These are phyloP conservation scores for Heterodera schachtii DNA, from an alignment of 1,140 invertebrate genomes.

Conservation along the genomic window DNA sequence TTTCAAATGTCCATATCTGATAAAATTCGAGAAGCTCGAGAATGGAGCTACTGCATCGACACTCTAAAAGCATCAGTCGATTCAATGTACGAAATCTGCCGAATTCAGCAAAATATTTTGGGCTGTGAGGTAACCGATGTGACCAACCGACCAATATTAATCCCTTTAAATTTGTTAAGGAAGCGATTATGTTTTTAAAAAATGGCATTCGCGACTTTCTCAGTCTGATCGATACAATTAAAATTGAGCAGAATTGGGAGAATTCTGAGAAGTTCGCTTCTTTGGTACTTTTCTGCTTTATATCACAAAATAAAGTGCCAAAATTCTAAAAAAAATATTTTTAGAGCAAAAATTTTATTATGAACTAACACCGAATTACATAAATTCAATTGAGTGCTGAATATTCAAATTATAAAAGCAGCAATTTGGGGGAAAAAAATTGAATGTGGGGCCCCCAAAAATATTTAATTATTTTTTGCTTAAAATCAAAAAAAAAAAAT, in stretches of 20 bases:
- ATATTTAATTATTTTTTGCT: too few relatives aligned
- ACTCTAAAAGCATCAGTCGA: constrained; percentile 36
- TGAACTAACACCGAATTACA: too few relatives aligned
- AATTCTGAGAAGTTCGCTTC: constrained; percentile 47
- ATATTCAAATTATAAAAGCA: too few relatives aligned
- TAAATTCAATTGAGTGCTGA: too few relatives aligned
- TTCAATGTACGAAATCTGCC: constrained; percentile 48
- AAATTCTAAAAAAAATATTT: constrained; percentile 2
- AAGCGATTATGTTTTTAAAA: constrained; percentile 46
- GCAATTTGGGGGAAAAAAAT: too few relatives aligned
- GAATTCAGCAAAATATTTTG: constrained; percentile 22
- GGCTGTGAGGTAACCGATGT: constrained; percentile 37
- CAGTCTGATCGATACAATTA: constrained; percentile 42
- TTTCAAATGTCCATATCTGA: background rate
- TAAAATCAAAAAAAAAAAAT: too few relatives aligned
- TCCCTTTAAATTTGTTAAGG: constrained; percentile 18
- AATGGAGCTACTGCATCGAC: constrained; percentile 38
- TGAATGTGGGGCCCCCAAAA: too few relatives aligned
- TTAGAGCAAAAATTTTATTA: background rate
- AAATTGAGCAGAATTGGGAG: constrained; percentile 47
- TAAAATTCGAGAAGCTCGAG: constrained; percentile 33
- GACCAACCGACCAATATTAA: background rate
- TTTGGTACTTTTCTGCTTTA: constrained; percentile 12
- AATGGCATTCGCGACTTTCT: constrained; percentile 48
- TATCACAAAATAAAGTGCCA: too few relatives aligned